These are phyloP conservation scores for Tichodroma muraria DNA, from an alignment of 2,113 vertebrate genomes.

Conservation along the genomic window DNA sequence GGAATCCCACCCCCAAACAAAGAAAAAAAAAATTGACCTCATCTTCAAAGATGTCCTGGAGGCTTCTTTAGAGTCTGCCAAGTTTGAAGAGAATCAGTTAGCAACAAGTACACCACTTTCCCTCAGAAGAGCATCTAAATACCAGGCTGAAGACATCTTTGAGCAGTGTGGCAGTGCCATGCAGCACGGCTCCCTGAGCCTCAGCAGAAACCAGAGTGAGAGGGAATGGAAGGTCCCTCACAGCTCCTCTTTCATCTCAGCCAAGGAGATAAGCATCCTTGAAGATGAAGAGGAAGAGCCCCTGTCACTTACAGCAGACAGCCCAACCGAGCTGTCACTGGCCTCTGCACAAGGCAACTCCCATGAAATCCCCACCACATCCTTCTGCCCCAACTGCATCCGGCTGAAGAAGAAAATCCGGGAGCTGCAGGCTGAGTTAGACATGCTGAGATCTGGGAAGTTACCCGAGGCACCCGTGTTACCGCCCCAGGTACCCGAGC, in stretches of 20 bases:
- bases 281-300: constrained; percentile 74
- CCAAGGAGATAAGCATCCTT: constrained; percentile 59
- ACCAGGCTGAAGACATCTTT: constrained; percentile 66
- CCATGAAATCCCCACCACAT: constrained; percentile 82
- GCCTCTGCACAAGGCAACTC: constrained; percentile 61
- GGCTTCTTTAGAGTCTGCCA: constrained; percentile 81
- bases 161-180: constrained; percentile 52
- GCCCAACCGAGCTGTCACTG: constrained; percentile 72
- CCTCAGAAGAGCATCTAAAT: constrained; percentile 70
- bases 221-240: constrained; percentile 70
- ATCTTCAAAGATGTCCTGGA: constrained; percentile 92
- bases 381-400: constrained; percentile 94
- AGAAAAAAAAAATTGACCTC: constrained; percentile 94
- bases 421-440: constrained; percentile 90
- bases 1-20: constrained; percentile 79
- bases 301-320: constrained; percentile 78
- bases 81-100: constrained; percentile 68
- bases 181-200: constrained; percentile 29
- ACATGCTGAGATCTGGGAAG: constrained; percentile 81
- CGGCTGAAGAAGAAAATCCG: constrained; percentile 87
- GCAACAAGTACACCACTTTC: constrained; percentile 69
- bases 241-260: constrained; percentile 37
- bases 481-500: constrained; percentile 80
- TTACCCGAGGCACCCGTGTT: constrained; percentile 58
- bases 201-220: constrained; percentile 58